These are phyloP conservation scores for Fundulus diaphanus DNA, from an alignment of 2,797 vertebrate species.

Conservation along the genomic window DNA sequence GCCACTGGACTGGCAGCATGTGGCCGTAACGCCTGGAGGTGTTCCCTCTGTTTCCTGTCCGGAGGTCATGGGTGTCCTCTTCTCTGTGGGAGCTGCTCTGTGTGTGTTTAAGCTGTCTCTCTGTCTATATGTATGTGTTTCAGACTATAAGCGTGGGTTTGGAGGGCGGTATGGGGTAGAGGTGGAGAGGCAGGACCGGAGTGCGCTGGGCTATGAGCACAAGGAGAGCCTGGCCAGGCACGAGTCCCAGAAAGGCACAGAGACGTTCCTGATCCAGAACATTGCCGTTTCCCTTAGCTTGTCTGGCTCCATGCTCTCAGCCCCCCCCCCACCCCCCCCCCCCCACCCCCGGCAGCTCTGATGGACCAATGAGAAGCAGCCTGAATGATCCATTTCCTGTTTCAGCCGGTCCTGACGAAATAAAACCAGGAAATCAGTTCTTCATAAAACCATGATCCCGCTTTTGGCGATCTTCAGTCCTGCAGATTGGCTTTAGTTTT, in stretches of 20 bases:
- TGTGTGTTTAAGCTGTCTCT: slow-evolving; percentile 33
- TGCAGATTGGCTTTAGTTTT: not conserved
- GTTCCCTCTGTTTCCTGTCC: not conserved
- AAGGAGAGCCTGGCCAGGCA: slow-evolving; percentile 91
- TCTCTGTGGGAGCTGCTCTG: slow-evolving; percentile 7
- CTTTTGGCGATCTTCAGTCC: not conserved
- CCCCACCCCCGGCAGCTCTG: slow-evolving; percentile 29
- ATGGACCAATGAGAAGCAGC: not conserved
- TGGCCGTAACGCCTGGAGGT: too few species aligned
- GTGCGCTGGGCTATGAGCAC: slow-evolving; percentile 93
- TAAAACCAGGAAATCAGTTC: too few species aligned
- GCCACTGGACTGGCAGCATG: too few species aligned
- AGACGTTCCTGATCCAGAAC: slow-evolving; percentile 17
- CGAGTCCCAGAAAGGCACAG: slow-evolving; percentile 78
- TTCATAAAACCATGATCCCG: not conserved
- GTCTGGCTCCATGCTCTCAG: slow-evolving; percentile 17
- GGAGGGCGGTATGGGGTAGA: slow-evolving; percentile 93
- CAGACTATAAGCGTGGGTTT: slow-evolving; percentile 95
- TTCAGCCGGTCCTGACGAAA: too few species aligned
- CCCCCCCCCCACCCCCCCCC: not conserved
- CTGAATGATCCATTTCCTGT: not conserved
- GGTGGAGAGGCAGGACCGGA: slow-evolving; percentile 89
- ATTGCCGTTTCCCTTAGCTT: slow-evolving; percentile 11
- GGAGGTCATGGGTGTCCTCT: not conserved
- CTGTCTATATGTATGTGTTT: slow-evolving; percentile 68